Base-by-base conservation (phyloP, 2,797 vertebrate species). In the Parotocinclus haroldoi region DNA sequence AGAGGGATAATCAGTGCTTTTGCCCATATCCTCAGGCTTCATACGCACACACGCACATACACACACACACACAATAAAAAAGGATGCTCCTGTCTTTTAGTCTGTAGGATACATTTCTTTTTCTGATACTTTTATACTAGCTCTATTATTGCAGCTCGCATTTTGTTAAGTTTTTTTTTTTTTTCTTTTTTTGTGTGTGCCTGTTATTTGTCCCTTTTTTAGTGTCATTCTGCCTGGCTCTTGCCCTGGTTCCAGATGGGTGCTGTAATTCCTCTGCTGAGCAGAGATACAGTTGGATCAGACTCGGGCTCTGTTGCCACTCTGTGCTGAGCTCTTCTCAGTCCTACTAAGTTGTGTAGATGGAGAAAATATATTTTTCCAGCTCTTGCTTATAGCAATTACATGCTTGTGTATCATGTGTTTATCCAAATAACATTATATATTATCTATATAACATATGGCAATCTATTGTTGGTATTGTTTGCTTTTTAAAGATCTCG, bases 221-320 rank as follows among this genome's bases (percentile, higher is more conserved):
- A 54, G 19, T 55, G 50, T 61, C 13, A 61, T 60, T 57, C 66
- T 6, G 13, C 13, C 13, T 66, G 63, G 63, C 69, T 61, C 58
- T 44, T 72, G 58, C 52, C 49, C 44, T 46, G 45, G 18, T 50
- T 61, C 69, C 69, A 72, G 69, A 72, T 72, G 69, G 69, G 44
- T 37, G 51, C 58, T 19, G 27, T 68, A 68, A 68, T 60, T 68
- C 57, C 66, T 68, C 45, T 69, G 62, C 45, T 60, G 38, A 27
- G 39, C 62, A 53, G 38, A 69, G 50, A 58, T 17, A 72, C 37
- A 44, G 61, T 62, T 57, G 49, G 74, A 66, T 64, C 17, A 69
- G 42, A 55, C 61, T 69, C 16, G 58, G 62, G 67, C 62, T 63
- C 54, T 37, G 66, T 61, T 69, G 69, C 58, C 67, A 39, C 70